These are phyloP conservation scores for Phaethon lepturus DNA, from an alignment of 2,113 vertebrate genomes.

Conservation along the genomic window DNA sequence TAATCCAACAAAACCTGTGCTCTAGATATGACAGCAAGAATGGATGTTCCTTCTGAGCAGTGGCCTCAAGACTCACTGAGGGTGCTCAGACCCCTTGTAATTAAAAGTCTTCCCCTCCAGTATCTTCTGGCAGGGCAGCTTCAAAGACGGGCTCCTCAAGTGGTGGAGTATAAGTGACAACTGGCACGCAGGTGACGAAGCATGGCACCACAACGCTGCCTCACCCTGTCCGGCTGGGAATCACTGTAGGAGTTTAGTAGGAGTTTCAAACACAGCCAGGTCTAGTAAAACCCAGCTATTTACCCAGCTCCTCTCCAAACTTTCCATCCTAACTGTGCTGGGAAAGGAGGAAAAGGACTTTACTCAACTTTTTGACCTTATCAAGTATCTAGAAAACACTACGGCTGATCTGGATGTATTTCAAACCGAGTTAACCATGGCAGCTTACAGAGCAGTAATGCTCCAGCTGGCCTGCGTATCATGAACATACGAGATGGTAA, in stretches of 20 bases:
- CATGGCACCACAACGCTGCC: background rate
- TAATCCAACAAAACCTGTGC: background rate
- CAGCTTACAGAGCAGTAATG: background rate
- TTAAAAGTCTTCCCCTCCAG: background rate
- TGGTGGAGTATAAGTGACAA: background rate
- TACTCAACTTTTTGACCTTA: background rate
- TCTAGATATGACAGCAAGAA: background rate
- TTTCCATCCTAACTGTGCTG: background rate
- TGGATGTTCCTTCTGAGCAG: background rate
- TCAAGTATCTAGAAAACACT: background rate
- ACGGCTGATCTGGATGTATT: background rate
- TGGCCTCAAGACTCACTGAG: background rate
- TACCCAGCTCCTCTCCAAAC: background rate
- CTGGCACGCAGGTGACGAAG: background rate
- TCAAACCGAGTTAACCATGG: background rate
- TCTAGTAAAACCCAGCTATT: background rate
- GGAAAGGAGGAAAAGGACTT: background rate
- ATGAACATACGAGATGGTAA: background rate
- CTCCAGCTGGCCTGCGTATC: background rate
- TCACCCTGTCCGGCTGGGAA: background rate
- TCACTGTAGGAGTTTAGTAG: background rate
- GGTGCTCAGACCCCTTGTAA: background rate
- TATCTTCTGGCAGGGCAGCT: background rate
- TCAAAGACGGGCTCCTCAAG: background rate
- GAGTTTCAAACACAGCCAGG: background rate